Base-by-base conservation (phyloP, 2,113 vertebrate genomes). In the Opisthocomus hoazin region DNA sequence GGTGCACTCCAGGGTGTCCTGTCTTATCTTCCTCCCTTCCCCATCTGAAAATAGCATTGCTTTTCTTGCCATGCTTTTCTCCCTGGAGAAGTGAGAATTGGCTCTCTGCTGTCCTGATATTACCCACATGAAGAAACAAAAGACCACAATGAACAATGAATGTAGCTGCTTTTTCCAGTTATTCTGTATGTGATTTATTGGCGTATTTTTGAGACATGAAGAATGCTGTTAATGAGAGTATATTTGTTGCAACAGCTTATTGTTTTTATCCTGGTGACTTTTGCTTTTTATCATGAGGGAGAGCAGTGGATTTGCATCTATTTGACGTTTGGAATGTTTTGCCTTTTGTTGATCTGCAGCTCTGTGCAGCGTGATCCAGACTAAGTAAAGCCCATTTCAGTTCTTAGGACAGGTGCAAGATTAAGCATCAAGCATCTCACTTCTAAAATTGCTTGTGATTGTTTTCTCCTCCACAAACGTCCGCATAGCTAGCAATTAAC, bases 321-420 rank as follows among this genome's bases (percentile, higher is more conserved):
- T 87, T 87, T 87, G 84, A 95, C 77, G 81, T 75, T 89, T 86
- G 70, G 68, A 94, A 82, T 87, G 24, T 50, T 66, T 83, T 64
- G 46, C 54, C 50, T 84, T 82, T 84, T 14, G 21, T 83, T 39
- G 61, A 79, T 94, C 50, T 27, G 56, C 60, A 82, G 65, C 9
- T 30, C 34, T 64, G n/a, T 85, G 68, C 45, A 46, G 29, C 34
- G 13, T 63, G 54, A 84, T 83, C 73, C 73, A 53, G 51, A 57
- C 57, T 89, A 93, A 61, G 89, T 94, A 89, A 69, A 90, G 79
- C 39, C 78, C 48, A 15, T 94, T 81, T 82, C 41, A 88, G 37
- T 85, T 97, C 78, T 94, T 83, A 92, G 92, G 97, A 94, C 88
- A 97, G 94, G 92, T 96, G 96, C 65, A 85, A 97, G 94, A 96